These are phyloP conservation scores for human (Homo sapiens) DNA, from an alignment of 2,113 vertebrate species.

Conservation along the genomic window DNA sequence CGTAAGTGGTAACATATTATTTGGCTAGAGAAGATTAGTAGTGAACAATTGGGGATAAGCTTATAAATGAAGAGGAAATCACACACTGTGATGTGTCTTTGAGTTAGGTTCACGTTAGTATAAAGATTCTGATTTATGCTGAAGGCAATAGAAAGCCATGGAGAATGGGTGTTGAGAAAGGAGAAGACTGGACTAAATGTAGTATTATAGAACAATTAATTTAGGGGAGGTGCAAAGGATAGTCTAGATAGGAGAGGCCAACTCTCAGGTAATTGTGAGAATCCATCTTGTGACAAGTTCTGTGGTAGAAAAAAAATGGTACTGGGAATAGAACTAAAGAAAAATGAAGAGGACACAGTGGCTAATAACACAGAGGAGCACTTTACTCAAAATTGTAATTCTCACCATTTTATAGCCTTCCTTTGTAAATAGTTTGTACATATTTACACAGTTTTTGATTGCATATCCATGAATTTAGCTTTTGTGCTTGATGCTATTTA, in stretches of 20 bases:
- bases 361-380: neutral
- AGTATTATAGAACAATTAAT: neutral
- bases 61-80: neutral
- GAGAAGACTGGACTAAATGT: neutral
- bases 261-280: neutral
- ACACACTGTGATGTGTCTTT: neutral
- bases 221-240: neutral
- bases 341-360: neutral
- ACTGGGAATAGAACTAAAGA: neutral
- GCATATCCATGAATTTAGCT: neutral
- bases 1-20: neutral
- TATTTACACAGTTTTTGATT: neutral
- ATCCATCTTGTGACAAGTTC: neutral
- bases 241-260: neutral
- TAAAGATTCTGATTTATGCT: neutral
- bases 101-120: neutral
- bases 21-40: neutral
- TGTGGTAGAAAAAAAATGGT: neutral
- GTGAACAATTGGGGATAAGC: neutral
- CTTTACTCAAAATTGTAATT: neutral
- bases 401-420: neutral
- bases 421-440: neutral
- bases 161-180: neutral
- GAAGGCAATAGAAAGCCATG: neutral
- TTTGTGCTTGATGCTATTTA: neutral